phyloP scores from a whole-genome alignment of 2,113 vertebrate genomes.

The Clarias macrocephalus region DNA sequence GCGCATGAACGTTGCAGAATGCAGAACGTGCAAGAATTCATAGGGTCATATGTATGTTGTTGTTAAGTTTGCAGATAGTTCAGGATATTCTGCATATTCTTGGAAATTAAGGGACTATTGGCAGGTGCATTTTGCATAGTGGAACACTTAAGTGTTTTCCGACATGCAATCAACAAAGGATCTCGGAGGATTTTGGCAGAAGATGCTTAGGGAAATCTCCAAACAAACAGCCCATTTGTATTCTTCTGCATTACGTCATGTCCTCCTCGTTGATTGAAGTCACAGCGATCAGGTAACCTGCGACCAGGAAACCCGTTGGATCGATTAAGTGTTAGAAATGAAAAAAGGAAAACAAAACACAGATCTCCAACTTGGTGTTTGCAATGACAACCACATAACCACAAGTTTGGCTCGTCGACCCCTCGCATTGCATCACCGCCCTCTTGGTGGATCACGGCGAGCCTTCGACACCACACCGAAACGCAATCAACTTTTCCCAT shows the following conservation, averaged over 20 bases:
- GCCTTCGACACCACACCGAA: slow-evolving; percentile 28
- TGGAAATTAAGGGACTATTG: background rate
- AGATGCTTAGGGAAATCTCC: background rate
- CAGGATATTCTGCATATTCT: background rate
- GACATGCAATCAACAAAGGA: slow-evolving; percentile 10
- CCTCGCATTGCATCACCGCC: slow-evolving; percentile 43
- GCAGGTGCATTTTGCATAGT: background rate
- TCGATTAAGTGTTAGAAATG: slow-evolving; percentile 46
- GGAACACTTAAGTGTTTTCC: background rate
- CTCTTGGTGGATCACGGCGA: slow-evolving; percentile 35
- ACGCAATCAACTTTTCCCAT: slow-evolving; percentile 36
- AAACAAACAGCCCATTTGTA: slow-evolving; percentile 28
- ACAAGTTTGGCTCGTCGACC: slow-evolving; percentile 34
- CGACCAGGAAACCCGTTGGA: slow-evolving; percentile 20
- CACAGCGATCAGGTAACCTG: slow-evolving; percentile 28
- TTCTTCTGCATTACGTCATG: slow-evolving; percentile 10
- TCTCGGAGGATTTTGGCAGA: background rate
- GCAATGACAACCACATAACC: slow-evolving; percentile 31
- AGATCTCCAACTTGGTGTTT: slow-evolving; percentile 16
- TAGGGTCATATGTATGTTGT: background rate
- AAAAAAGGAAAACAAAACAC: background rate
- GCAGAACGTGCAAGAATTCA: slow-evolving; percentile 3
- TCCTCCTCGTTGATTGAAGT: slow-evolving; percentile 17
- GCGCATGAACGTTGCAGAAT: background rate
- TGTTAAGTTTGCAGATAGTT: background rate